Evolutionary conservation across 1,140 invertebrate species (phyloP).

Genomic region (Drosophila pseudoananassae): DNA sequence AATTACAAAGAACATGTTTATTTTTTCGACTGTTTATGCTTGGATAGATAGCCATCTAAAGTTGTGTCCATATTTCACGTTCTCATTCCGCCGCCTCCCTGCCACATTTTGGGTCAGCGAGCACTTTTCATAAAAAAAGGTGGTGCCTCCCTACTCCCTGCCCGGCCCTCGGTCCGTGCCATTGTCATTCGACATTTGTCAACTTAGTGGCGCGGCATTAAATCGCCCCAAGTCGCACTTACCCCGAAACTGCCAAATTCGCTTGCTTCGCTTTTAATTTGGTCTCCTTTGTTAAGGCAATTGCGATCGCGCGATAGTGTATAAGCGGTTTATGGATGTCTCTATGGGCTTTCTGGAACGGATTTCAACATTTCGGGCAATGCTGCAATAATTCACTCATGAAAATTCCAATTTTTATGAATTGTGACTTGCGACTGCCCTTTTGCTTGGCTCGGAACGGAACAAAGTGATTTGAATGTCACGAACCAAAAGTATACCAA

Average conservation of each 20-base stretch:
- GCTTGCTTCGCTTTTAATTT: slow-evolving; percentile 53
- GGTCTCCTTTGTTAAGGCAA: slow-evolving; percentile 45
- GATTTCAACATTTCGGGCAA: slow-evolving; percentile 28
- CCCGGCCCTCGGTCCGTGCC: neutral
- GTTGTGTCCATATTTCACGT: slow-evolving; percentile 43
- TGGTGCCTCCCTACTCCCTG: neutral
- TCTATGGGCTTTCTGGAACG: slow-evolving; percentile 17
- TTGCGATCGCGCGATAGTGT: slow-evolving; percentile 40
- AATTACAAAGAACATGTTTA: neutral
- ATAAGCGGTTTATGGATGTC: slow-evolving; percentile 48
- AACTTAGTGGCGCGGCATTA: slow-evolving; percentile 20
- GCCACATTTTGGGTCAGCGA: slow-evolving; percentile 42
- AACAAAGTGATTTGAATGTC: slow-evolving; percentile 69
- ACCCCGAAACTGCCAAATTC: slow-evolving; percentile 43
- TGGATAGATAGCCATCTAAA: slow-evolving; percentile 38
- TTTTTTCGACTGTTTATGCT: slow-evolving; percentile 20
- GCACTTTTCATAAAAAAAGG: slow-evolving; percentile 20
- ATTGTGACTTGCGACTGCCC: slow-evolving; percentile 42
- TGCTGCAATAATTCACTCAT: slow-evolving; percentile 31
- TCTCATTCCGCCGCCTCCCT: slow-evolving; percentile 28
- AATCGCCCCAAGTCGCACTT: slow-evolving; percentile 27
- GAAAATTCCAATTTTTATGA: slow-evolving; percentile 43
- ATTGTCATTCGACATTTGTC: slow-evolving; percentile 32
- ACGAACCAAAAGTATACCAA: slow-evolving; percentile 44
- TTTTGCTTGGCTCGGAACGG: slow-evolving; percentile 48